phyloP scores from a whole-genome alignment of 2,113 vertebrate genomes.

The Otocyon megalotis region DNA sequence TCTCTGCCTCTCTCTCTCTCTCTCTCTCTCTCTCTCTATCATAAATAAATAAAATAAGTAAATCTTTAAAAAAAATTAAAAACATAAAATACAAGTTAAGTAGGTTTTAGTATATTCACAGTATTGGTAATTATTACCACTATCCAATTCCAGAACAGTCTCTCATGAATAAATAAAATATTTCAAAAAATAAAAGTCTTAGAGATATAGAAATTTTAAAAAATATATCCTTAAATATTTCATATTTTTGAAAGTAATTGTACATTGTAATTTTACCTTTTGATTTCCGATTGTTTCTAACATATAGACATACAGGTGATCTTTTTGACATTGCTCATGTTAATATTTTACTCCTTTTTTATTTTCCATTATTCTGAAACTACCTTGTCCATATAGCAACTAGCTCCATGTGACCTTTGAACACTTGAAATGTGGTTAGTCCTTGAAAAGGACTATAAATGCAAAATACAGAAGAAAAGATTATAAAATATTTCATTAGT shows the following conservation, averaged over 20 bases:
- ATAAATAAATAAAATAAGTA: too few species aligned
- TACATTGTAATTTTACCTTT: neutral
- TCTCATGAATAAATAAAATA: too few species aligned
- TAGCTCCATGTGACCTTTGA: neutral
- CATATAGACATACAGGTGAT: neutral
- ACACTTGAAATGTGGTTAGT: slow-evolving; percentile 1
- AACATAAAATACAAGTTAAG: neutral
- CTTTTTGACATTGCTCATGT: neutral
- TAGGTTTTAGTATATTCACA: too few species aligned
- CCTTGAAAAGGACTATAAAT: neutral
- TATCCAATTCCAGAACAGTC: too few species aligned
- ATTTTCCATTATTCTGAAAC: neutral
- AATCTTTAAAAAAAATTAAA: too few species aligned
- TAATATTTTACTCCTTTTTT: neutral
- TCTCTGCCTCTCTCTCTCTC: too few species aligned
- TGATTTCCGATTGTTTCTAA: neutral
- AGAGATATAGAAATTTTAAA: too few species aligned
- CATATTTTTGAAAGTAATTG: neutral
- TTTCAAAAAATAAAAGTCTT: too few species aligned
- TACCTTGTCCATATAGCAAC: neutral
- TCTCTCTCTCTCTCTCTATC: too few species aligned
- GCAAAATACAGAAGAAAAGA: slow-evolving; percentile 27
- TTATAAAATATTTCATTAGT: slow-evolving; percentile 22
- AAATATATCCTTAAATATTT: neutral
- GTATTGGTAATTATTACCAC: too few species aligned